These are phyloP conservation scores for Laterallus jamaicensis DNA, from an alignment of 2,113 vertebrate genomes.

Conservation along the genomic window DNA sequence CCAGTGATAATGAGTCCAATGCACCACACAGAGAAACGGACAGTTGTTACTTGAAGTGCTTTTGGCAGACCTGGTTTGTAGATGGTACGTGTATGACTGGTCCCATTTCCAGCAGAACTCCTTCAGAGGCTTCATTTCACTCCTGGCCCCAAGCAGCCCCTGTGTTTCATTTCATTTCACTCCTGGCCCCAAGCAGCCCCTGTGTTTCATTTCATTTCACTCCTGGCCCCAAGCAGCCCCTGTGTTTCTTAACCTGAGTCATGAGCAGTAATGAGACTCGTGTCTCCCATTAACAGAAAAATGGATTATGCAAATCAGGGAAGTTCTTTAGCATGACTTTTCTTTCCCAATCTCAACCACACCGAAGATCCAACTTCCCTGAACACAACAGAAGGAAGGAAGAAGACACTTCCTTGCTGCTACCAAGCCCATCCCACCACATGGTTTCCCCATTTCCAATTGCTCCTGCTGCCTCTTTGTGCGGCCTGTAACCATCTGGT, in stretches of 20 bases:
- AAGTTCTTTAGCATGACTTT: neutral
- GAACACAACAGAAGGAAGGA: neutral
- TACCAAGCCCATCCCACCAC: neutral
- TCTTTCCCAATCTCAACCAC: neutral
- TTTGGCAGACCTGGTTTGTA: neutral
- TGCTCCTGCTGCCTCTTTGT: neutral
- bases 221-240: neutral
- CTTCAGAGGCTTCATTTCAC: neutral
- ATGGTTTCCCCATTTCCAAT: neutral
- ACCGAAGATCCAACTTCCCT: neutral
- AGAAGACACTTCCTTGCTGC: neutral
- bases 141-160: neutral
- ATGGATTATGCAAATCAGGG: neutral
- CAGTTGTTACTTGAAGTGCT: constrained; percentile 5
- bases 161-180: neutral
- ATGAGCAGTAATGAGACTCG: neutral
- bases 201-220: neutral
- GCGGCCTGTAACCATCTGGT: neutral
- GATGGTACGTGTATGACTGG: neutral
- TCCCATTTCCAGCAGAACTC: constrained; percentile 15
- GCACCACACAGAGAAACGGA: neutral
- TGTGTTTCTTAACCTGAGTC: neutral
- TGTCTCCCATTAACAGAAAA: neutral
- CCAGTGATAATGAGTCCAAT: neutral
- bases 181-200: neutral